phyloP scores from a whole-genome alignment of 2,888 invertebrate genomes.

The Tanytarsus gracilentus region DNA sequence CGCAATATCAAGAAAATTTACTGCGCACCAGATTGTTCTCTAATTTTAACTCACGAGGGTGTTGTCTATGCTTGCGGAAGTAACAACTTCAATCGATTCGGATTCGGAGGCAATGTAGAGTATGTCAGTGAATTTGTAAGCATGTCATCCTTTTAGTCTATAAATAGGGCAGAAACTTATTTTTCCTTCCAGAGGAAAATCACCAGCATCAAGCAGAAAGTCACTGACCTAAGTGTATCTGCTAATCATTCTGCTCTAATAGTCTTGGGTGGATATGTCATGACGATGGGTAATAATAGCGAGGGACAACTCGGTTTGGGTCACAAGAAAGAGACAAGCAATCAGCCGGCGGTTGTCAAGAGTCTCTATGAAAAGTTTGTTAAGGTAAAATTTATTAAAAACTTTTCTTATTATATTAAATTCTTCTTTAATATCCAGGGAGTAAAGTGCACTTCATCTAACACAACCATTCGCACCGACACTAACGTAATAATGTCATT shows the following conservation, averaged over 20 bases:
- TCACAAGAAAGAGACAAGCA: slow-evolving; percentile 35
- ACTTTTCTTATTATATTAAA: slow-evolving; percentile 25
- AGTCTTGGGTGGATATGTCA: slow-evolving; percentile 53
- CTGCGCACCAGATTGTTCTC: slow-evolving; percentile 54
- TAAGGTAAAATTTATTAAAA: slow-evolving; percentile 33
- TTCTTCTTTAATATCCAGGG: slow-evolving; percentile 43
- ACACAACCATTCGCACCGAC: slow-evolving; percentile 54
- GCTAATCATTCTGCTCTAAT: slow-evolving; percentile 52
- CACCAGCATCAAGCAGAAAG: slow-evolving; percentile 46
- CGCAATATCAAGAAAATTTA: slow-evolving; percentile 46
- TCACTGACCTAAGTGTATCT: slow-evolving; percentile 52
- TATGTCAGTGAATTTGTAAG: slow-evolving; percentile 39
- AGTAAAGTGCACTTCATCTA: slow-evolving; percentile 55
- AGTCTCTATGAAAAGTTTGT: slow-evolving; percentile 39
- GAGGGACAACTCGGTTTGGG: slow-evolving; percentile 54
- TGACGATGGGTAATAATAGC: slow-evolving; percentile 55
- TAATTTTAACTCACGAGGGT: slow-evolving; percentile 52
- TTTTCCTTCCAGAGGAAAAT: slow-evolving; percentile 41
- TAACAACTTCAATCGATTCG: slow-evolving; percentile 56
- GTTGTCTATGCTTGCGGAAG: slow-evolving; percentile 55
- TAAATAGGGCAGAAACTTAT: slow-evolving; percentile 36
- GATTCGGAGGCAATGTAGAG: slow-evolving; percentile 44
- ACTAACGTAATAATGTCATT: slow-evolving; percentile 61
- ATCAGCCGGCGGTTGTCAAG: slow-evolving; percentile 38
- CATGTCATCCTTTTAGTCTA: slow-evolving; percentile 34